A percentile compares a stretch with the other conserved stretches of the same genome.
Evolutionary conservation across 2,797 vertebrate genomes (phyloP).

Genomic region (Thaleichthys pacificus): DNA sequence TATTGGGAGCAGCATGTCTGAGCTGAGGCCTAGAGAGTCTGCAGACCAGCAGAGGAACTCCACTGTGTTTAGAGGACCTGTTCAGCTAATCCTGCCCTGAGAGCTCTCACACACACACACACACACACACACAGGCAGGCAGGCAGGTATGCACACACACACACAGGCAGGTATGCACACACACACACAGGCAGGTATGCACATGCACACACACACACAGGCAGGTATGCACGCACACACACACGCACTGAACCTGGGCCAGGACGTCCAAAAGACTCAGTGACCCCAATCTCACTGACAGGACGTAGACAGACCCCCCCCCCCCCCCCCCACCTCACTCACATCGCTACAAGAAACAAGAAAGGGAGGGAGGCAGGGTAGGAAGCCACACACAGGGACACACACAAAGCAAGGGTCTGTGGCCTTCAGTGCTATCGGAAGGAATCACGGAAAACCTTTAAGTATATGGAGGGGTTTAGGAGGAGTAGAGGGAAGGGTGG

Average conservation of each 20-base stretch:
- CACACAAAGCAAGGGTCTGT: constrained; percentile 3
- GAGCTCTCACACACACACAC: no score
- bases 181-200: no score
- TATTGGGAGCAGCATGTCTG: no score
- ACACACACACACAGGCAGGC: no score
- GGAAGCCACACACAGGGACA: constrained; percentile 6
- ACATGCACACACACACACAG: no score
- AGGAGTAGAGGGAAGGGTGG: neutral
- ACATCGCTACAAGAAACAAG: neutral
- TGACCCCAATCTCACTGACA: constrained; percentile 23
- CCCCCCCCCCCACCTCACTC: neutral
- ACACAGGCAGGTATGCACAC: neutral
- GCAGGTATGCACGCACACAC: neutral
- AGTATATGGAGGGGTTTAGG: neutral
- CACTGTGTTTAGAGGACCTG: neutral
- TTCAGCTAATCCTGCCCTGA: neutral
- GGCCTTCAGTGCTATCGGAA: constrained; percentile 1
- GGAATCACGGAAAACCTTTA: constrained; percentile 18
- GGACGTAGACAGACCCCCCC: neutral
- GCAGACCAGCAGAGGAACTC: neutral
- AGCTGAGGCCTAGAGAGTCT: no score
- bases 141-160: no score
- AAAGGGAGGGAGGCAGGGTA: neutral
- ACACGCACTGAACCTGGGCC: neutral
- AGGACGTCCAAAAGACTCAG: constrained; percentile 8